Evolutionary conservation across 2,113 vertebrate genomes (phyloP).

Genomic region (Telmatochromis sp.): DNA sequence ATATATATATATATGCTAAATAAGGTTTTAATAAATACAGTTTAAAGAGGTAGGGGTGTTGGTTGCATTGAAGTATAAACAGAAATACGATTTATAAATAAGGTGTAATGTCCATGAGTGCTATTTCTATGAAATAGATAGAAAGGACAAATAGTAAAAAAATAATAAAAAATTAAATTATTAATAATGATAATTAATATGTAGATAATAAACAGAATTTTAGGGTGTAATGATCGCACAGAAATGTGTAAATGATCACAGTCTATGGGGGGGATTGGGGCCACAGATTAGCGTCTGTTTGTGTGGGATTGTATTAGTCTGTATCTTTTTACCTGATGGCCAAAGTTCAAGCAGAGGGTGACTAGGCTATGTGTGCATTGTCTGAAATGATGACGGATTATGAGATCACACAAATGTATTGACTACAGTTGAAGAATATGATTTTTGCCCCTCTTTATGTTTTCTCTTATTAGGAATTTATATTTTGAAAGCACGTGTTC

Average conservation of each 20-base stretch:
- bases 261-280: background rate
- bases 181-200: background rate
- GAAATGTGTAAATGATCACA: background rate
- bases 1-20: too few relatives aligned
- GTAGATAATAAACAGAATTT: background rate
- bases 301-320: background rate
- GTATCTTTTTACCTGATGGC: background rate
- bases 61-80: background rate
- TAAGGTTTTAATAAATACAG: too few relatives aligned
- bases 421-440: background rate
- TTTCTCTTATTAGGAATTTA: background rate
- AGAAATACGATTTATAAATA: background rate
- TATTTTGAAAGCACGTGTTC: background rate
- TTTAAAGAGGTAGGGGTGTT: background rate
- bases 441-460: background rate
- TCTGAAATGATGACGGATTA: background rate
- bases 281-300: fast-evolving
- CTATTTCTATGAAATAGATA: fast-evolving
- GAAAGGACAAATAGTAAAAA: background rate
- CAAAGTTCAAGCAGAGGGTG: background rate
- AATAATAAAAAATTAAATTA: background rate
- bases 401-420: background rate
- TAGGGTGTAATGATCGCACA: background rate
- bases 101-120: background rate
- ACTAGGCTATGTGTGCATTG: background rate